Evolutionary conservation across 2,113 vertebrate species (phyloP).

Genomic region (Crotalus tigris): DNA sequence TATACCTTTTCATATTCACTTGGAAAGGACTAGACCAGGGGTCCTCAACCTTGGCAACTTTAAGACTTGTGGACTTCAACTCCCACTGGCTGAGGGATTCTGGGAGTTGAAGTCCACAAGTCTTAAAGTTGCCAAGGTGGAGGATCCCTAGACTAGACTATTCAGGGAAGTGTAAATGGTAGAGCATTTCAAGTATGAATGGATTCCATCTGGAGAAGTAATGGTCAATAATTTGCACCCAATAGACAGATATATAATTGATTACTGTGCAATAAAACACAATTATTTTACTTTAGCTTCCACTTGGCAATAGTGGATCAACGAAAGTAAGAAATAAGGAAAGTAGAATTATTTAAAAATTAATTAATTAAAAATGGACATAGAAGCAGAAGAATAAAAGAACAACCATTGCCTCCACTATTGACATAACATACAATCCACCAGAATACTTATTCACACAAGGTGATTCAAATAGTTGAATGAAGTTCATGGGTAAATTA

Average conservation of each 20-base stretch:
- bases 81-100: too few relatives aligned
- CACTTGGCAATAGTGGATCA: neutral
- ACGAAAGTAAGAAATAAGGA: neutral
- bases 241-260: neutral
- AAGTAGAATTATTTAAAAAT: neutral
- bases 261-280: neutral
- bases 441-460: neutral
- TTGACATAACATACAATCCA: neutral
- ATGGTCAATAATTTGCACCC: slow-evolving; percentile 22
- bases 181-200: fast-evolving
- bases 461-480: neutral
- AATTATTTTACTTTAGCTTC: neutral
- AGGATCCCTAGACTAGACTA: neutral
- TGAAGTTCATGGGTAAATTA: neutral
- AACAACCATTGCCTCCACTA: neutral
- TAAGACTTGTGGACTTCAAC: too few relatives aligned
- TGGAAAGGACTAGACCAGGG: slow-evolving; percentile 40
- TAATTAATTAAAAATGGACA: neutral
- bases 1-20: slow-evolving; percentile 51
- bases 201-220: neutral
- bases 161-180: slow-evolving; percentile 23
- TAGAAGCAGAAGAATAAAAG: neutral
- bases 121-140: too few relatives aligned
- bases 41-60: too few relatives aligned
- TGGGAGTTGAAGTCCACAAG: too few relatives aligned